Base-by-base conservation (phyloP, 2,888 invertebrate genomes). In the Helobdella robusta region DNA sequence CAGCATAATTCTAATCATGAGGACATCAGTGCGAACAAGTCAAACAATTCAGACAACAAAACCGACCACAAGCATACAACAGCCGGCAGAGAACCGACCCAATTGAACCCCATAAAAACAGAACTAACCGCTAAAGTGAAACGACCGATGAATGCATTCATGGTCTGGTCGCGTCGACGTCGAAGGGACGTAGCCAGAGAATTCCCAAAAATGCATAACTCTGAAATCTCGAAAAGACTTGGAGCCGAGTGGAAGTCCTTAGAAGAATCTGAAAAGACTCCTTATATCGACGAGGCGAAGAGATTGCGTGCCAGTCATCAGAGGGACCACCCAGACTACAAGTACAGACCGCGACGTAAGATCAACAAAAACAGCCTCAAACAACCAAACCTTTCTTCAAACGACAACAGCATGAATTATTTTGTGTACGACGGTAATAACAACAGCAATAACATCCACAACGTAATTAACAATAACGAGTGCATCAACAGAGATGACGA, bases 111-210 rank as follows among this genome's bases (percentile, higher is more conserved):
- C n/a, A n/a, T n/a, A n/a, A n/a, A n/a, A n/a, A n/a, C n/a, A n/a
- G n/a, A n/a, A n/a, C n/a, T n/a, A n/a, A n/a, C n/a, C n/a, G n/a
- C n/a, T n/a, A 62, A 62, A 32, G 62, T 62, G 20, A 62, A 62
- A 50, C 15, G 62, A 23, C 62, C 62, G 8, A 62, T 62, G 62
- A 62, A 62, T 50, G 62, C 62, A 18, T 62, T 62, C 50, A 62
- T 62, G 62, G 62, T 62, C 2, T 62, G 62, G 62, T 62, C 62
- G 3, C 30, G 50, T 18, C 32, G 46, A 35, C 30, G 46, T 18
- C 11, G 62, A 32, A 23, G 44, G 15, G 50, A 62, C 30, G 44
- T 62, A 20, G 62, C 62, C 18, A 25, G 6, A 15, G 20, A 62
- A 40, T 30, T 46, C 34, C 62, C 62, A 25, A 62, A 62, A 28